Base-by-base conservation (phyloP, 2,797 vertebrate species). In the Tenualosa thibaudeaui region DNA sequence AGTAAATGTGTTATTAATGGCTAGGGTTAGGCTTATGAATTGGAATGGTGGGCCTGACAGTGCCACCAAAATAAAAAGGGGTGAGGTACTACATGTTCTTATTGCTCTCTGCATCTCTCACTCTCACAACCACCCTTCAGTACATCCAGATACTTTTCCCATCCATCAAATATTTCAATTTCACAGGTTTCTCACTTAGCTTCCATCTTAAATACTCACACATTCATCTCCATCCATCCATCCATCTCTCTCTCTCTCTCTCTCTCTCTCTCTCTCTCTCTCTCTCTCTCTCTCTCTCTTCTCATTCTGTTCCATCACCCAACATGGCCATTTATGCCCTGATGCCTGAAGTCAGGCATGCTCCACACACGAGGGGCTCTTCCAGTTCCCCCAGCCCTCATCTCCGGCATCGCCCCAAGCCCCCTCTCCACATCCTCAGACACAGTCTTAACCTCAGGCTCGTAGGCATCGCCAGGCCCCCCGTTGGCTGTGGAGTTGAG, bases 381-480 rank as follows among this genome's bases (percentile, higher is more conserved):
- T 81, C 94, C 95, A 9, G 26, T 22, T 40, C 37, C 40, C 17
- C 40, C 71, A 46, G 71, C 17, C 71, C 71, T 5, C 71, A 46
- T 78, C 71, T 40, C 71, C 2, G 71, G 37, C 71, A 78, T 40
- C 0, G 93, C 78, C 49, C 49, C 89, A 84, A 81, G 88, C 54
- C 93, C 94, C 82, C 93, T 94, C 90, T 99, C 98, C 89, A 99
- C 98, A 0, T 99, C 97, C 91, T 97, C 97, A 0, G 97, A 98
- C 90, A 99, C 96, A 7, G 98, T 99, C 88, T 95, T 97, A 85
- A 99, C 93, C 85, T 95, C 93, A 0, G 71, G 37, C 71, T 78
- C 71, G 40, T 78, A 78, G 22, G 65, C 75, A 3, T 75, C 51
- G 2, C 71, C 71, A 17, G 40, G 71, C 15, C 82, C 88, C 71